These are phyloP conservation scores for Philopotamus ludificatus DNA, from an alignment of 1,140 invertebrate species.

Conservation along the genomic window DNA sequence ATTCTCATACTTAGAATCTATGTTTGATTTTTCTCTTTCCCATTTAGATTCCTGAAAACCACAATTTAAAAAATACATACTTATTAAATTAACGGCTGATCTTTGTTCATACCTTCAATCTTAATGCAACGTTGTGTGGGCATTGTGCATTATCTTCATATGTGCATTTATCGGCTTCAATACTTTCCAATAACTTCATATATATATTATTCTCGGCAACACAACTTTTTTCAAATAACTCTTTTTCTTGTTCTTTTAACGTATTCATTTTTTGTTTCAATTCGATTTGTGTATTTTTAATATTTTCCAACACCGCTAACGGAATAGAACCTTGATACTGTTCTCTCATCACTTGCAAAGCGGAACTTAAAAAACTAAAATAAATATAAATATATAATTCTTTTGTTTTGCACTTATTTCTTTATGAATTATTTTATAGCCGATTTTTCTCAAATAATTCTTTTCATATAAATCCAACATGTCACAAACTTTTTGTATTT, in stretches of 20 bases:
- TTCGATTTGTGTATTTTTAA: constrained; percentile 46
- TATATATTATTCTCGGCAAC: neutral
- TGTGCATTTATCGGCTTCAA: constrained; percentile 44
- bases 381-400: constrained; percentile 5
- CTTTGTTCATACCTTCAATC: constrained; percentile 45
- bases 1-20: neutral
- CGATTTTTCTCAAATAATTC: too few relatives aligned
- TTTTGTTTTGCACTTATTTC: neutral
- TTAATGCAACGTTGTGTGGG: constrained; percentile 47
- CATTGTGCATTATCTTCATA: constrained; percentile 44
- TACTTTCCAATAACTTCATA: neutral
- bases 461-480: too few relatives aligned
- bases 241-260: constrained; percentile 45
- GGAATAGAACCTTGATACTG: constrained; percentile 52
- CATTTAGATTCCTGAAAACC: constrained; percentile 35
- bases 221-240: constrained; percentile 47
- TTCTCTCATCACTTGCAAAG: constrained; percentile 47
- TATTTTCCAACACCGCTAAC: constrained; percentile 47
- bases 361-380: constrained; percentile 48
- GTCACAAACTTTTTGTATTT: too few relatives aligned
- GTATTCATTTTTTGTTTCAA: constrained; percentile 44
- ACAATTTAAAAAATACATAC: constrained; percentile 4
- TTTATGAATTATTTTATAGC: too few relatives aligned
- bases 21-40: neutral
- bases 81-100: neutral